phyloP scores from a whole-genome alignment of 2,113 vertebrate genomes.

The Castor canadensis region DNA sequence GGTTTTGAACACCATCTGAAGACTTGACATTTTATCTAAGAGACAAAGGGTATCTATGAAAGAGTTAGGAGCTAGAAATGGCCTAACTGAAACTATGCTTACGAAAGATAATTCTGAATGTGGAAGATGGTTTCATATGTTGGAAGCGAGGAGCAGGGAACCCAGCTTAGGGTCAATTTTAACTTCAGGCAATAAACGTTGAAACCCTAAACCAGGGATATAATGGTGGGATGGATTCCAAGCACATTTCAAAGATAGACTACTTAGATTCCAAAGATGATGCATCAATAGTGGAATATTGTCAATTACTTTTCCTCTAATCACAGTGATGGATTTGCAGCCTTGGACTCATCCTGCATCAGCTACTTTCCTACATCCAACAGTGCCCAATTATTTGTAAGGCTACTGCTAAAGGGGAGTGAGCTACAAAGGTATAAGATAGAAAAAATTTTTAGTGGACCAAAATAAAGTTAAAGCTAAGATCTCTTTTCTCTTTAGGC shows the following conservation, averaged over 20 bases:
- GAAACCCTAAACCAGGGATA: background rate
- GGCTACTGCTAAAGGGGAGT: background rate
- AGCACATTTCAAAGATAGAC: background rate
- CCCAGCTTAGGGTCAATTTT: background rate
- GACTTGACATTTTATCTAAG: background rate
- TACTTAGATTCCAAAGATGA: background rate
- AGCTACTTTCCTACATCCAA: background rate
- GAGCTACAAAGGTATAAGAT: background rate
- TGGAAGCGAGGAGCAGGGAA: background rate
- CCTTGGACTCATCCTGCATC: background rate
- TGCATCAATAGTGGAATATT: background rate
- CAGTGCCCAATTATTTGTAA: background rate
- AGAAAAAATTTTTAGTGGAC: background rate
- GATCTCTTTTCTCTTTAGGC: background rate
- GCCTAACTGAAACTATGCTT: background rate
- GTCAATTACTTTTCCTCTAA: background rate
- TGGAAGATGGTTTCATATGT: background rate
- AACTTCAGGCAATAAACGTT: background rate
- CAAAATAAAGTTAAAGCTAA: constrained; percentile 6
- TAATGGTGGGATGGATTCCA: background rate
- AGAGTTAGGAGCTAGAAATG: background rate
- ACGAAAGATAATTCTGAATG: constrained; percentile 30
- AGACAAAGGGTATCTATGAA: background rate
- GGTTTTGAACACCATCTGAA: background rate
- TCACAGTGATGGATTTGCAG: background rate